These are phyloP conservation scores for Mallotus villosus DNA, from an alignment of 2,797 vertebrate genomes.

Conservation along the genomic window DNA sequence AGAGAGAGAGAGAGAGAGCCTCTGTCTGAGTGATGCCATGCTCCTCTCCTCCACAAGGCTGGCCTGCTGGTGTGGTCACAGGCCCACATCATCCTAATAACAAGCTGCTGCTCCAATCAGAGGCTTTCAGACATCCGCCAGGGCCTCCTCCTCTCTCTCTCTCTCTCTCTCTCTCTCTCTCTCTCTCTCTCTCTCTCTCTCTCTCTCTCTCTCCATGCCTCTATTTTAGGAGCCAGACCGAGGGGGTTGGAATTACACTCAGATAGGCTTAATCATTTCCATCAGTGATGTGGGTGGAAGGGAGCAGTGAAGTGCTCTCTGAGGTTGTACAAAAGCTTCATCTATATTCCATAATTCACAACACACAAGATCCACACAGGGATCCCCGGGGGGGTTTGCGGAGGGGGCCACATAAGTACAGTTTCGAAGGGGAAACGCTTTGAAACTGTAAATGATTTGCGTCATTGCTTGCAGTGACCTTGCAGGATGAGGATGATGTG, in stretches of 20 bases:
- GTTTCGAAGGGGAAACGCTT: constrained; percentile 17
- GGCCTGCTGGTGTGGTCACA: constrained; percentile 58
- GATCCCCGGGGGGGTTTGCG: background rate
- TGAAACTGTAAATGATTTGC: constrained; percentile 30
- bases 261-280: constrained; percentile 76
- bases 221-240: constrained; percentile 66
- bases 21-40: constrained; percentile 40
- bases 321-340: constrained; percentile 41
- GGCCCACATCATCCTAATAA: constrained; percentile 70
- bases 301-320: constrained; percentile 30
- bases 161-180: too few species aligned
- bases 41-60: constrained; percentile 44
- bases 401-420: constrained; percentile 33
- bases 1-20: constrained; percentile 13
- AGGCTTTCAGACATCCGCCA: constrained; percentile 69
- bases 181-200: too few species aligned
- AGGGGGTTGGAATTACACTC: constrained; percentile 73
- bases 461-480: background rate
- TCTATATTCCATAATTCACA: constrained; percentile 39
- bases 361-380: constrained; percentile 46
- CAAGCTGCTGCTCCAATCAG: constrained; percentile 66
- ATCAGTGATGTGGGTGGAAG: constrained; percentile 66
- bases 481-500: background rate
- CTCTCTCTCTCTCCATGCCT: constrained; percentile 42
- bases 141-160: too few species aligned